A percentile compares a stretch with the other conserved stretches of the same genome.
phyloP scores from a whole-genome alignment of 2,888 invertebrate species.

The Neoascia interrupta region DNA sequence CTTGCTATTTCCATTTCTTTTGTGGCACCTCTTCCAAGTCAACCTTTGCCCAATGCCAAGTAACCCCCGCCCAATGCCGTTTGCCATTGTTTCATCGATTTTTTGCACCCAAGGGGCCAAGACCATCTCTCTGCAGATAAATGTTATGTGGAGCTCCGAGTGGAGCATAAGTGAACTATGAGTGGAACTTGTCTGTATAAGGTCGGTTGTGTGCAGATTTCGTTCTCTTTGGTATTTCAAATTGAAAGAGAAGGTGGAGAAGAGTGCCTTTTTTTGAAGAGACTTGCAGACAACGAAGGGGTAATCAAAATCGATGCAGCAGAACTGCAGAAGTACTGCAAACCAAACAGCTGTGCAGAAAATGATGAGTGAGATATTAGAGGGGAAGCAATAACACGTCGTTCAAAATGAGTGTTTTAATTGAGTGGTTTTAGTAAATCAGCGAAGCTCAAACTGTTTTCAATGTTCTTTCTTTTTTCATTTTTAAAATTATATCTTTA shows the following conservation, averaged over 20 bases:
- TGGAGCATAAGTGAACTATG: slow-evolving; percentile 20
- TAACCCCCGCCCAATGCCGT: slow-evolving; percentile 32
- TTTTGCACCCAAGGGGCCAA: slow-evolving; percentile 47
- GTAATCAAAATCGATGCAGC: slow-evolving; percentile 15
- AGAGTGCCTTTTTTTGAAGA: slow-evolving; percentile 17
- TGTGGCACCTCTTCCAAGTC: not conserved
- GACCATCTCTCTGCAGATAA: slow-evolving; percentile 40
- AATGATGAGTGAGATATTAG: not conserved
- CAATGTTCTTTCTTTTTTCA: too few species aligned
- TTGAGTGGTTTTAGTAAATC: not conserved
- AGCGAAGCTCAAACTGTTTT: slow-evolving; percentile 20
- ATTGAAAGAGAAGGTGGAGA: not conserved
- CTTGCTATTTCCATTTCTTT: not conserved
- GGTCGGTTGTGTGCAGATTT: slow-evolving; percentile 31
- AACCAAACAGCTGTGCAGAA: not conserved
- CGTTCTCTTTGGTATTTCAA: not conserved
- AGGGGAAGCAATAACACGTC: slow-evolving; percentile 5
- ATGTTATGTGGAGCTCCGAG: slow-evolving; percentile 26
- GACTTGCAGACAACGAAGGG: slow-evolving; percentile 14
- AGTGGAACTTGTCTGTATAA: slow-evolving; percentile 13
- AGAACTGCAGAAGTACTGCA: not conserved
- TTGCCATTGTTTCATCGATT: slow-evolving; percentile 65
- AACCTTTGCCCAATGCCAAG: slow-evolving; percentile 57
- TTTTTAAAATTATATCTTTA: too few species aligned
- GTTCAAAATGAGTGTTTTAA: slow-evolving; percentile 15